Evolutionary conservation across 1,140 invertebrate species (phyloP), one percentile per base, ranked within the genome.

Genomic region (Drosophila funebris): DNA sequence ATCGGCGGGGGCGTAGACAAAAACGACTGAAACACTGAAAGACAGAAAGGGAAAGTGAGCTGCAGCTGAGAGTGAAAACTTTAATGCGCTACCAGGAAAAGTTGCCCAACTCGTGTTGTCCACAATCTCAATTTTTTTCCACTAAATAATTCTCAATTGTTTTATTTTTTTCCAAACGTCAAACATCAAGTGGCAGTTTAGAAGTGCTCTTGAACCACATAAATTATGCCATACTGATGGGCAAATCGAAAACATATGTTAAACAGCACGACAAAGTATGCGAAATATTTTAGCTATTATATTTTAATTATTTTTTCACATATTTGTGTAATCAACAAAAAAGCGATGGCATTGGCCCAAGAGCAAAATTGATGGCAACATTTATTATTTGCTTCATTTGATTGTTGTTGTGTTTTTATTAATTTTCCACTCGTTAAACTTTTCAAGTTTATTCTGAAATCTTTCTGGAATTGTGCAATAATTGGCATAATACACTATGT

Each of bases 181-280:
- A 53, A 43, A 18, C 39, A 43, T 54, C 62, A 56, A 66, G 62
- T 66, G 61, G 61, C 61, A 63, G 24, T 9, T 7, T 24, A 33
- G 5, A 33, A 60, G 57, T 53, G 46, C 46, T 31, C 46, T 50
- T 50, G 46, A 50, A 50, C 13, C 46, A 20, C 44, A 20, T 53
- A 33, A 27, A 24, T 41, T 43, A 48, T 52, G 11, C 37, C 5
- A 22, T 22, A 22, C 22, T 22, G 22, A 22, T 22, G 22, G 22
- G 14, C 62, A 41, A 71, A 83, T 84, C 36, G 76, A 69, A 61
- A 76, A 84, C 80, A 84, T 76, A 67, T 84, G 76, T 73, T 81
- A 60, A 20, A 31, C 29, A 31, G 46, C 46, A 48, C 63, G 13
- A 70, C 53, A 67, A 58, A 63, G 66, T 46, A 83, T 76, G 80